Base-by-base conservation (phyloP, 2,113 vertebrate species). In the Canis aureus region DNA sequence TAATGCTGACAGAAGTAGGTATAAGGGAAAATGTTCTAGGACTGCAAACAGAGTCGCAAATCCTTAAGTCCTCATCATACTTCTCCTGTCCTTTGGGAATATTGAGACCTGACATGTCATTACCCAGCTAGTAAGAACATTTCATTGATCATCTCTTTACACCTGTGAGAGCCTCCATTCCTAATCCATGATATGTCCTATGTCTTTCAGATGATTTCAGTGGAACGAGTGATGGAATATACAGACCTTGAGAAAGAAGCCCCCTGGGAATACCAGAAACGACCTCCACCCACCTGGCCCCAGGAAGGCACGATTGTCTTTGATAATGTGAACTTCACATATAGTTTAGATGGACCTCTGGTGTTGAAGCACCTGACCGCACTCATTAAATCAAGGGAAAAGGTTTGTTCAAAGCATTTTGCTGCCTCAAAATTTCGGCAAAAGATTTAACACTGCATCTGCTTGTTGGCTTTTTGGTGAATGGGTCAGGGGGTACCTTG, bases 171-270 rank as follows among this genome's bases (percentile, higher is more conserved):
- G 1, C 49, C 38, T 74, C 11, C 0, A 0, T 25, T n/a, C 22
- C 25, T 94, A 57, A 94, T 78, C 57, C 0, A 0, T 10, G 15
- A 32, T 80, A 1, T 57, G 53, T 35, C 43, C 1, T 57, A 5
- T 92, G 12, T 98, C 59, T 94, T 98, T 71, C 95, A 99, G 99
- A 99, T 99, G 99, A 99, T 99, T 59, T 99, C 99, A 2, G 99
- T 99, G 74, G 99, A 99, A 98, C 98, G 99, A 97, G 99, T 99
- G 89, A 98, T 99, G 66, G 99, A 99, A 71, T 99, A 99, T 92
- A 99, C 99, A 23, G 98, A 99, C 78, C 99, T 99, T 86, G 99
- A 99, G 97, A 99, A 99, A 86, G 99, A 99, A 98, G 99, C 99
- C 3, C 98, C 99, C 3, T 99, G 99, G 99, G 99, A 99, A 91